phyloP scores from a whole-genome alignment of 2,888 invertebrate species.

The Lysandra coridon region DNA sequence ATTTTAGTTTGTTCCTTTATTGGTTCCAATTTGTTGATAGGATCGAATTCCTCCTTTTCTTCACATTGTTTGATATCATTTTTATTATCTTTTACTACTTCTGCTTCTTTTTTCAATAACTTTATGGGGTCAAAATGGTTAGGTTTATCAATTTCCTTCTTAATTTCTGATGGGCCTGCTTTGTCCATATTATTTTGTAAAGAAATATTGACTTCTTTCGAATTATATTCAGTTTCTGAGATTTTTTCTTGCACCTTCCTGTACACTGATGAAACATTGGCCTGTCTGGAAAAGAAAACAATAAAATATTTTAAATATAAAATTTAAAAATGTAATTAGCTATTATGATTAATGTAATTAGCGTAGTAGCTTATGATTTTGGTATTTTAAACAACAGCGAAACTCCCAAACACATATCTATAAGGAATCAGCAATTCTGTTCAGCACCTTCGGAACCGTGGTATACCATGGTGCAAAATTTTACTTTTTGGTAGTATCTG shows the following conservation, averaged over 20 bases:
- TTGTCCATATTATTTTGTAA: conserved; percentile 35
- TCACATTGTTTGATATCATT: conserved; percentile 35
- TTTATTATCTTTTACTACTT: conserved; percentile 37
- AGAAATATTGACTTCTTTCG: conserved; percentile 20
- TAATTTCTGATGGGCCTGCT: conserved; percentile 42
- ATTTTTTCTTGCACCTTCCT: conserved; percentile 50
- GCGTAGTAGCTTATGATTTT: too few relatives aligned
- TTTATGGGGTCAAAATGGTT: conserved; percentile 51
- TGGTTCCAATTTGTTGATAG: conserved; percentile 13
- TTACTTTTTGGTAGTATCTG: too few relatives aligned
- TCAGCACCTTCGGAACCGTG: too few relatives aligned
- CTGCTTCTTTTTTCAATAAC: conserved; percentile 49
- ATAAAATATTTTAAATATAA: neutral
- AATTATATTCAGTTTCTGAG: conserved; percentile 35
- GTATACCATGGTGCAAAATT: too few relatives aligned
- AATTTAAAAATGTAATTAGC: too few relatives aligned
- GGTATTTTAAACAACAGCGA: too few relatives aligned
- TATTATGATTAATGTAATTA: too few relatives aligned
- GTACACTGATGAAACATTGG: conserved; percentile 84
- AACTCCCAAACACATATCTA: too few relatives aligned
- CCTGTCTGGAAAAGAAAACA: conserved; percentile 75
- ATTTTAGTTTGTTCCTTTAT: conserved; percentile 16
- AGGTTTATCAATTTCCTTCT: conserved; percentile 45
- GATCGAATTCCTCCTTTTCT: conserved; percentile 35
- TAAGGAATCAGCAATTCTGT: too few relatives aligned